These are phyloP conservation scores for Lamellibrachia luymesi DNA, from an alignment of 1,140 invertebrate species.

Conservation along the genomic window DNA sequence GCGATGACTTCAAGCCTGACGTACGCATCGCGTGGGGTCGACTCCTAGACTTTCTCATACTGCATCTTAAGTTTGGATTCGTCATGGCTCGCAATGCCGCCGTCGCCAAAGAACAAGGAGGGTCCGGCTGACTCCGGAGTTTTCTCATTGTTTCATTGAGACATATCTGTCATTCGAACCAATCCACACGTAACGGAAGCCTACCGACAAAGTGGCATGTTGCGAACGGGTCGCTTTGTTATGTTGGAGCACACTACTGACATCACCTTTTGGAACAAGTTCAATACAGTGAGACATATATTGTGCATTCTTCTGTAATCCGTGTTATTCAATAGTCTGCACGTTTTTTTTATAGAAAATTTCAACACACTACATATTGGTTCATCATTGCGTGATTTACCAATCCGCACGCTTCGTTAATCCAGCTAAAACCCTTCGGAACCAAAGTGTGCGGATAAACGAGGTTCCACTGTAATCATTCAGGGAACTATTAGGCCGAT, in stretches of 20 bases:
- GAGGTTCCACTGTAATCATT: no score
- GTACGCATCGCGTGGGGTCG: neutral
- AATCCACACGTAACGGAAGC: neutral
- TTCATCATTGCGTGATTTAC: no score
- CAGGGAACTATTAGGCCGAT: no score
- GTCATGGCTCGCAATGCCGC: neutral
- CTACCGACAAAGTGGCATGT: neutral
- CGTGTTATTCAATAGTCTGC: no score
- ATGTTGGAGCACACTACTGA: neutral
- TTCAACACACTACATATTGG: no score
- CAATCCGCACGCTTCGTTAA: no score
- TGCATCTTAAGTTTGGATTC: neutral
- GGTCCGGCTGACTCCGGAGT: neutral
- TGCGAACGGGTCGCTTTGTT: neutral
- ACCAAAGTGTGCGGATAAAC: no score
- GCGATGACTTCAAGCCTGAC: neutral
- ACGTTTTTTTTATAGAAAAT: no score
- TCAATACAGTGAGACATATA: no score
- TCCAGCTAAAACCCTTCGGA: no score
- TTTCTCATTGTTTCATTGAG: no score
- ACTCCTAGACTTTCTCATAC: constrained; percentile 5
- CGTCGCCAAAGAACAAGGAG: neutral
- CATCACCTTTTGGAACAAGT: neutral
- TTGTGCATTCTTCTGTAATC: no score
- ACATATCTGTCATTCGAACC: neutral